Evolutionary conservation across 37 sponge, comb jelly and placozoan species (phyloP).

Genomic region (Spongilla lacustris): DNA sequence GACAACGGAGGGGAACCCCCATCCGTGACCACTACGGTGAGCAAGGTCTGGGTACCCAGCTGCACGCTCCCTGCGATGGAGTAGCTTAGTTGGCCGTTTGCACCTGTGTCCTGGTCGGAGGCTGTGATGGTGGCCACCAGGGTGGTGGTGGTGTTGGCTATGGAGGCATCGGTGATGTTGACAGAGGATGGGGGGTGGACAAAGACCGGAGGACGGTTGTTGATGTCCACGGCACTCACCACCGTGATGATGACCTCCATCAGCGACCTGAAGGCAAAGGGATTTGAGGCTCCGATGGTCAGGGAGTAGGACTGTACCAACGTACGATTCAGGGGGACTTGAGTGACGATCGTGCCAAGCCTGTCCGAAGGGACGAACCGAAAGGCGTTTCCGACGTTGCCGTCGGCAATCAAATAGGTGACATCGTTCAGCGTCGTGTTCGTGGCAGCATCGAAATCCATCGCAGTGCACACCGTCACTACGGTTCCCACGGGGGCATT

Average conservation of each 20-base stretch:
- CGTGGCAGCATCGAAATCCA: constrained; percentile 40
- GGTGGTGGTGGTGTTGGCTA: not conserved
- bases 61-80: not conserved
- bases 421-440: not conserved
- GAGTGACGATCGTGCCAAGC: constrained; percentile 27
- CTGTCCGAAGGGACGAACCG: constrained; percentile 12
- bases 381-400: constrained; percentile 47
- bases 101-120: constrained; percentile 63
- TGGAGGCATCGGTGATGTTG: not conserved
- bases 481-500: not conserved
- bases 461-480: constrained; percentile 26
- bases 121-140: constrained; percentile 35
- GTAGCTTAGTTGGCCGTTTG: constrained; percentile 48
- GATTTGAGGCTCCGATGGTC: constrained; percentile 53
- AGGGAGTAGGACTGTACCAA: constrained; percentile 26
- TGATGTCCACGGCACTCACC: constrained; percentile 24
- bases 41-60: not conserved
- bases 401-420: constrained; percentile 49
- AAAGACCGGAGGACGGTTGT: constrained; percentile 71
- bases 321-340: constrained; percentile 43
- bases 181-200: not conserved
- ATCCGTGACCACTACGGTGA: constrained; percentile 72
- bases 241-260: constrained; percentile 33
- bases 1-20: constrained; percentile 47
- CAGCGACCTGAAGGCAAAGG: constrained; percentile 10